These are phyloP conservation scores for Euclidia mi DNA, from an alignment of 2,888 invertebrate genomes.

Conservation along the genomic window DNA sequence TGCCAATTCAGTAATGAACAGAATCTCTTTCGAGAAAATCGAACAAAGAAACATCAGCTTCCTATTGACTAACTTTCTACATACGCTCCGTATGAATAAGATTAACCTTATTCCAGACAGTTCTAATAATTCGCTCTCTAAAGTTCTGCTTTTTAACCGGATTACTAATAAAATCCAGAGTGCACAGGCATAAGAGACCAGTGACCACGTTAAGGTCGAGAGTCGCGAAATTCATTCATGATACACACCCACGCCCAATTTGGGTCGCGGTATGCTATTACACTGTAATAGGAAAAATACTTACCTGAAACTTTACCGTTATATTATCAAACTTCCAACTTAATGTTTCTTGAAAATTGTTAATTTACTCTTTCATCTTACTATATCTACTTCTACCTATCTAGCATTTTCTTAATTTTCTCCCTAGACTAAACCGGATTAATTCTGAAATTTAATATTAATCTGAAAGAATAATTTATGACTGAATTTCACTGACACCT, in stretches of 20 bases:
- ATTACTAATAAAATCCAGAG: conserved; percentile 41
- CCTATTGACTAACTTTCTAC: not conserved
- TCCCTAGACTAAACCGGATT: not conserved
- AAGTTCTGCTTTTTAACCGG: conserved; percentile 23
- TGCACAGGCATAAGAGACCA: conserved; percentile 56
- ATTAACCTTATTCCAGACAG: conserved; percentile 15
- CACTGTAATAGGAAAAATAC: conserved; percentile 76
- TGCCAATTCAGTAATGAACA: no score
- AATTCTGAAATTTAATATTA: not conserved
- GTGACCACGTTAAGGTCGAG: conserved; percentile 53
- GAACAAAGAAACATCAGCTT: conserved; percentile 6
- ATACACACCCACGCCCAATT: conserved; percentile 79
- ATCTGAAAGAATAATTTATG: not conserved
- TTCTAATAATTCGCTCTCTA: conserved; percentile 18
- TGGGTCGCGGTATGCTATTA: conserved; percentile 72
- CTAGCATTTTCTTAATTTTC: conserved; percentile 18
- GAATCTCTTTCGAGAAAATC: conserved; percentile 1
- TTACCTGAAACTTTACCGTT: conserved; percentile 60
- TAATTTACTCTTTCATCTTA: conserved; percentile 17
- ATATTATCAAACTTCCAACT: conserved; percentile 51
- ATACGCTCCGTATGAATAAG: conserved; percentile 1
- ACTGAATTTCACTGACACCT: not conserved
- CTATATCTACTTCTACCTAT: not conserved
- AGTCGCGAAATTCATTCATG: conserved; percentile 80
- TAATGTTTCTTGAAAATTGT: conserved; percentile 42